Base-by-base conservation (phyloP, 64 coral and sea anemone species). In the Trachythela sp. region DNA sequence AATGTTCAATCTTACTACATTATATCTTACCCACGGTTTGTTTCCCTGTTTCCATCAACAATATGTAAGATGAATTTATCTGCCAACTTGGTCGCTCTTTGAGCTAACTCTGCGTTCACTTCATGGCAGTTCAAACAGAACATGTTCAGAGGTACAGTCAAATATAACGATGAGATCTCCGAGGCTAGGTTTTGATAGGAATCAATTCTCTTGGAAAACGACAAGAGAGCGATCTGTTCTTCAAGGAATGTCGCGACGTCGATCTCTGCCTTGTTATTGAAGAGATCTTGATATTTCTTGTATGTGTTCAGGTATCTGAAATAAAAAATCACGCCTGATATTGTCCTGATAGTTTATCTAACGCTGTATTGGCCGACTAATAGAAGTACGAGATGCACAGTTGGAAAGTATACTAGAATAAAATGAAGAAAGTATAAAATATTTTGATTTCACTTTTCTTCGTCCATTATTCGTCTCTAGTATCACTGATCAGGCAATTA, bases 241-340 rank as follows among this genome's bases (percentile, higher is more conserved):
- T 99, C 91, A 70, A 99, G 88, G 30, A 99, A 99, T 36, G 91
- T 34, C 36, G 86, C 70, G 15, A 99, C 94, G 72, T 99, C 96
- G 38, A 89, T 99, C n/a, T 99, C 96, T 85, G 96, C 96, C 22
- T 99, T 99, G 93, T 99, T 93, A 40, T 99, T 99, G 0, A 99
- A 59, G 35, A 99, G 88, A 95, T 99, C 91, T 40, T 99, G 96
- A 45, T 99, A 99, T 60, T 94, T 92, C 89, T 99, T 94, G 67
- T 99, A 99, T 0, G 91, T 92, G 59, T 99, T 94, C 13, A 99
- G 89, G 75, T 99, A 99, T 54, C 96, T 80, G 75, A 2, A 80
- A 35, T 68, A 6, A n/a, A 68, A 68, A 7, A 5, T 14, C 2
- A 6, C 5, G n/a, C n/a, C n/a, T n/a, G n/a, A n/a, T n/a, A n/a